Conservation (phyloP, 2,113 vertebrate species). For the Irena cyanogastra region DNA sequence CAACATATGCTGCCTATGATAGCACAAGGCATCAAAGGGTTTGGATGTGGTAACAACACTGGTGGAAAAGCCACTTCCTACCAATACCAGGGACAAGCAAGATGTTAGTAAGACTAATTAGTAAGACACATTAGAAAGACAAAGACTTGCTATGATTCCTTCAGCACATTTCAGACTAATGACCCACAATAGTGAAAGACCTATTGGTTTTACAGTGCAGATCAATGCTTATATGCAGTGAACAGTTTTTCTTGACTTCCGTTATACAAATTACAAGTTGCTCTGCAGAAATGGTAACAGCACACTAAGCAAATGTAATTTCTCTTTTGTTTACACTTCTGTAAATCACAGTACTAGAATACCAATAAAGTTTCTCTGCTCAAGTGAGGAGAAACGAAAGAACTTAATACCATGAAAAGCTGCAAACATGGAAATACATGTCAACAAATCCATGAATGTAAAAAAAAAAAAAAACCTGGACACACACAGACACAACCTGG, state of each 20-base stretch:
- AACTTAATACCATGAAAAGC: not conserved
- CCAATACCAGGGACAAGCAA: not conserved
- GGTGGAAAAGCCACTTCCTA: not conserved
- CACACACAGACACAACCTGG: not conserved
- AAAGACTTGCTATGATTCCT: not conserved
- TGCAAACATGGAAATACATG: not conserved
- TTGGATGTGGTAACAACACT: not conserved
- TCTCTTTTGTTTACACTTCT: not conserved
- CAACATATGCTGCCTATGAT: not conserved
- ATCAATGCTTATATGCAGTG: not conserved
- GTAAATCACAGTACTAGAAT: not conserved
- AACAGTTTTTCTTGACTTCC: not conserved
- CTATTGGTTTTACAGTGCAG: not conserved
- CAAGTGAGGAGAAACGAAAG: not conserved
- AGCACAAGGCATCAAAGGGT: not conserved
- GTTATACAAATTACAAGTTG: not conserved
- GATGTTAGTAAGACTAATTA: not conserved
- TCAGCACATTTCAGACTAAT: not conserved
- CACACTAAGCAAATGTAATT: not conserved
- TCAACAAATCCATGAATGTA: not conserved
- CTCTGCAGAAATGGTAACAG: not conserved
- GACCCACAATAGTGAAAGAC: not conserved
- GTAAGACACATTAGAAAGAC: not conserved
- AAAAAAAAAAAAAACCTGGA: not conserved
- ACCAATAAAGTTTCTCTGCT: not conserved